Evolutionary conservation across 2,888 invertebrate genomes (phyloP), one percentile per base, ranked within the genome.

Genomic region (Allophyes oxyacanthae): DNA sequence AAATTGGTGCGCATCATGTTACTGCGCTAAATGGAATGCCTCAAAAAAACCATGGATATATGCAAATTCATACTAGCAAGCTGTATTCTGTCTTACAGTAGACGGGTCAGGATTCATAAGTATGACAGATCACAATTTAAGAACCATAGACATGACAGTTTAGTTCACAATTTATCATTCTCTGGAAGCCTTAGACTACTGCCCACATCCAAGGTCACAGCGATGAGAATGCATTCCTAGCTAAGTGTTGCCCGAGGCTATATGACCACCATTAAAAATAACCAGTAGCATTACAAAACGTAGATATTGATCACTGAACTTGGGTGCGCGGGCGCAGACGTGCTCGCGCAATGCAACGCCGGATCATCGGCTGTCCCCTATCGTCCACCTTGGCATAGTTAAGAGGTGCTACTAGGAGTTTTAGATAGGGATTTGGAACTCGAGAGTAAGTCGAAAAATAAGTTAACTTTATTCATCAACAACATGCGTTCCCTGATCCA

Each of bases 261-360:
- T 45, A 61, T 46, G 37, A 59, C 37, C 55, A 49, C 51, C 63
- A 62, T 67, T 66, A 53, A 63, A 52, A 62, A 10, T 42, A 52
- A 48, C 49, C 66, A 55, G 70, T 60, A 58, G 59, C 61, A 14
- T 65, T 62, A 69, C 62, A 57, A 72, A 56, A 52, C 53, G 11
- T 41, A 46, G 72, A 72, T 68, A 46, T 49, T 41, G 58, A 66
- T 60, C 72, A 40, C 25, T 59, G 45, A 62, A 56, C 48, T 66
- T 63, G 41, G 48, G 59, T 60, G 64, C 61, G 71, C 69, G 44
- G 50, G 61, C 59, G 75, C 78, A 75, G 43, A 32, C 74, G 67
- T 81, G 81, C 54, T 63, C 71, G 52, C 46, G 72, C 78, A 72
- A 60, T 44, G 49, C 43, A 25, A 25, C 48, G 43, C 33, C 51